Conservation (phyloP, 2,888 invertebrate species). For the Philaethria dido region DNA sequence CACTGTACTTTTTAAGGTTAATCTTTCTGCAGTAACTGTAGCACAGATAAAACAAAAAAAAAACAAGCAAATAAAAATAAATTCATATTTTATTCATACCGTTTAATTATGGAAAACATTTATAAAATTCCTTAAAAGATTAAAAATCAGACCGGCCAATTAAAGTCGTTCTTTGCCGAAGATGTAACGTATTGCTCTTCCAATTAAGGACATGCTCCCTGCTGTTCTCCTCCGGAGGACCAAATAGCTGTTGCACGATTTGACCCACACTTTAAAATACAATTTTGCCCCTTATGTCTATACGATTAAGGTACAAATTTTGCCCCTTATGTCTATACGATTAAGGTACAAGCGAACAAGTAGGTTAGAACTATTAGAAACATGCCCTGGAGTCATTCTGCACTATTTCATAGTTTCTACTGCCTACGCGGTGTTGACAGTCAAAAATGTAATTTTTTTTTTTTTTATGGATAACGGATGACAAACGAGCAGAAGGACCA, state of each 20-base stretch:
- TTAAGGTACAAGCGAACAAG: slow-evolving; percentile 43
- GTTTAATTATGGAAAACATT: slow-evolving; percentile 47
- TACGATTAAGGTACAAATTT: slow-evolving; percentile 48
- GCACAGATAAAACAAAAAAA: background rate
- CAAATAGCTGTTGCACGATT: slow-evolving; percentile 75
- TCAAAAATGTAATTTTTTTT: slow-evolving; percentile 68
- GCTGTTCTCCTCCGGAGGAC: slow-evolving; percentile 76
- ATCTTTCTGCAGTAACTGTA: background rate
- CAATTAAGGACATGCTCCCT: slow-evolving; percentile 80
- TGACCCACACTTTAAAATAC: slow-evolving; percentile 56
- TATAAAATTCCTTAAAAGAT: slow-evolving; percentile 49
- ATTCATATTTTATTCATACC: slow-evolving; percentile 21
- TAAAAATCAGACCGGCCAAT: slow-evolving; percentile 55
- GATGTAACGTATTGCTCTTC: slow-evolving; percentile 77
- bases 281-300: slow-evolving; percentile 44
- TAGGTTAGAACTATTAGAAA: slow-evolving; percentile 68
- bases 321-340: slow-evolving; percentile 41
- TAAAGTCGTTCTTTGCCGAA: slow-evolving; percentile 55
- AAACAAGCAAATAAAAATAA: slow-evolving; percentile 6
- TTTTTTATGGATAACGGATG: too few relatives aligned
- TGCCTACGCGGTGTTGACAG: slow-evolving; percentile 63
- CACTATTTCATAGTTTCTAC: slow-evolving; percentile 68
- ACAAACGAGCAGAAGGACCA: too few relatives aligned
- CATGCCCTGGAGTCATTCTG: slow-evolving; percentile 68
- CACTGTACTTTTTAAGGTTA: too few relatives aligned